Evolutionary conservation across 2,113 vertebrate species (phyloP).

Genomic region (Benitochromis conjunctus): DNA sequence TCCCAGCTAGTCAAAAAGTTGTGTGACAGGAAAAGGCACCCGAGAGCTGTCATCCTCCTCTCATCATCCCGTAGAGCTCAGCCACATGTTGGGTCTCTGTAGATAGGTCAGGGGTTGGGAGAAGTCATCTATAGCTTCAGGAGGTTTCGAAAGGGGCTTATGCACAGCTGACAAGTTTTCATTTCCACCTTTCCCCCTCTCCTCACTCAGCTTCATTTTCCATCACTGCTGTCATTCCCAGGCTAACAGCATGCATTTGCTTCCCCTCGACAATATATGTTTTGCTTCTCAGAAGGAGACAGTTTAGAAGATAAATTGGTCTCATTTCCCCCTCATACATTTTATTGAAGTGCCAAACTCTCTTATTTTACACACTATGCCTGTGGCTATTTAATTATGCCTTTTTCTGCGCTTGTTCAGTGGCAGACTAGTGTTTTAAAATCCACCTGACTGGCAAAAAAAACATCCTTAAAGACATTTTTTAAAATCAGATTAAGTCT

Average conservation of each 20-base stretch:
- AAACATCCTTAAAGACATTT: neutral
- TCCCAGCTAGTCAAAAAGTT: neutral
- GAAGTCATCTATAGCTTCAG: constrained; percentile 9
- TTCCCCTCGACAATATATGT: constrained; percentile 7
- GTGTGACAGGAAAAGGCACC: constrained; percentile 1
- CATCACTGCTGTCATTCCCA: constrained; percentile 8
- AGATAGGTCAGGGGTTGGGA: constrained; percentile 27
- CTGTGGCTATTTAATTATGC: neutral
- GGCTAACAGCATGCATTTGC: neutral
- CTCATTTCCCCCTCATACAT: neutral
- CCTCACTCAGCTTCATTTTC: constrained; percentile 12
- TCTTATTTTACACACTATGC: neutral
- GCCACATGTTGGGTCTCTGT: neutral
- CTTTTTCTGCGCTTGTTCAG: neutral
- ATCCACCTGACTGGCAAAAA: neutral
- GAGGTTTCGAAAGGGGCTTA: neutral
- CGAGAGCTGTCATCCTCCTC: neutral
- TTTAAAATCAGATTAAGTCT: neutral
- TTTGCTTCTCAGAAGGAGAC: neutral
- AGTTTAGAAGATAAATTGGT: neutral
- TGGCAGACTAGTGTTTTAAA: neutral
- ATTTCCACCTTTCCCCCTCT: constrained; percentile 32
- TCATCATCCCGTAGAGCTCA: neutral
- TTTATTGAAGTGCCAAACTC: neutral
- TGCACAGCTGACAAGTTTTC: constrained; percentile 7